Evolutionary conservation across 2,888 invertebrate species (phyloP).

Genomic region (Synanthedon tipuliformis): DNA sequence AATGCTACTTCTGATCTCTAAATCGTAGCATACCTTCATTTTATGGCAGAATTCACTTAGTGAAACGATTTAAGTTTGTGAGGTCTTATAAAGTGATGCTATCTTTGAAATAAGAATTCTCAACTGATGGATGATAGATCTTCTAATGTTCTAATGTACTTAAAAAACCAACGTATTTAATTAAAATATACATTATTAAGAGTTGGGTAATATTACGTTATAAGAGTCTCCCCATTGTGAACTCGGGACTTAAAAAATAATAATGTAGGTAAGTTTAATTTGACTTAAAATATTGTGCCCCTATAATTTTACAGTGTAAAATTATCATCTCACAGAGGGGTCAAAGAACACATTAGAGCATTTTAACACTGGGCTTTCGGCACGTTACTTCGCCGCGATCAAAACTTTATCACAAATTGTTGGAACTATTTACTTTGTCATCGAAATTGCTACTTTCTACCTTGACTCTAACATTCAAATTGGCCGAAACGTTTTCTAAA

Average conservation of each 20-base stretch:
- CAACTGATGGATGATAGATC: no score
- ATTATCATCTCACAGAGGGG: slow-evolving; percentile 52
- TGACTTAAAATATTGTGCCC: slow-evolving; percentile 51
- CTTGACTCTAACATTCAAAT: slow-evolving; percentile 33
- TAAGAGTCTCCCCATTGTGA: slow-evolving; percentile 26
- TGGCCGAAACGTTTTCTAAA: slow-evolving; percentile 21
- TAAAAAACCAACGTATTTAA: no score
- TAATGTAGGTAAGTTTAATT: slow-evolving; percentile 56
- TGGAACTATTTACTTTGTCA: slow-evolving; percentile 20
- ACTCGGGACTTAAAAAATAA: slow-evolving; percentile 39
- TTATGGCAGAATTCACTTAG: slow-evolving; percentile 18
- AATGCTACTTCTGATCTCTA: slow-evolving; percentile 14
- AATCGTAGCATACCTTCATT: slow-evolving; percentile 12
- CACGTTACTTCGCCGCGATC: slow-evolving; percentile 50
- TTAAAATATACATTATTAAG: no score
- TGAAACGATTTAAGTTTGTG: slow-evolving; percentile 7
- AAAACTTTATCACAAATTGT: slow-evolving; percentile 34
- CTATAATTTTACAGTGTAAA: slow-evolving; percentile 50
- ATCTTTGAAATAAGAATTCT: no score
- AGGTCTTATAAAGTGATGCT: not conserved
- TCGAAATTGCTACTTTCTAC: slow-evolving; percentile 35
- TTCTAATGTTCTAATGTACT: no score
- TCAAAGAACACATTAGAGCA: slow-evolving; percentile 61
- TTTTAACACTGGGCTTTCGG: slow-evolving; percentile 52
- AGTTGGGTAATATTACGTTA: no score